Evolutionary conservation across 2,888 invertebrate genomes (phyloP), one percentile per base, ranked within the genome.

Genomic region (Tineola bisselliella): DNA sequence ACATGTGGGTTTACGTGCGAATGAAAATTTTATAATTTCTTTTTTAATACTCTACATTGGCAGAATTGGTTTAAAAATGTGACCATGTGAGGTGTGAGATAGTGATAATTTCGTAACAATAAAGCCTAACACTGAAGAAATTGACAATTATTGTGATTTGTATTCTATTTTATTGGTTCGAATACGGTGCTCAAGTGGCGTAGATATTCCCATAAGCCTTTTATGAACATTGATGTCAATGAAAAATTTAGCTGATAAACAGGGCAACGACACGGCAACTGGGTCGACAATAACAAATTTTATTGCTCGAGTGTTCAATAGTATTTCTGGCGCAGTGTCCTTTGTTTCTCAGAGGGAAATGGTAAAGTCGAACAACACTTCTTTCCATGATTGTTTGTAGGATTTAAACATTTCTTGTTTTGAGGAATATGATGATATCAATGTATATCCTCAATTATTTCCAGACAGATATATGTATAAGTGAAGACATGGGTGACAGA

Each of bases 161-260:
- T 8, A 56, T 25, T 65, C 62, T 67, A 70, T 66, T 63, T 64
- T 68, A 58, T 58, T 33, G 17, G n/a, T 33, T n/a, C 13, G 13
- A 13, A 58, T n/a, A 13, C 54, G 25, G 54, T 30, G 31, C 11
- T 33, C 12, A 68, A 75, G 68, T 75, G 73, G 67, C 72, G 70
- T 66, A 73, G 72, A 72, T 70, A 73, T 62, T 68, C 72, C 62
- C 71, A 75, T 63, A 79, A 75, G 67, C 78, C 77, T 69, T 79
- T 76, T 65, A 77, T 77, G 65, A 72, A 73, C 69, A 70, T 74
- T 71, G 68, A 17, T 52, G 18, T 6, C 17, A 38, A 4, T 25
- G 67, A 84, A 83, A 67, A 83, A 84, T 68, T 69, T 86, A 57
- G 86, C 82, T 0, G 86, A 86, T 63, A 63, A 61, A 56, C 63